Conservation (phyloP, 2,113 vertebrate species). For the Vulpes ferrilata region DNA sequence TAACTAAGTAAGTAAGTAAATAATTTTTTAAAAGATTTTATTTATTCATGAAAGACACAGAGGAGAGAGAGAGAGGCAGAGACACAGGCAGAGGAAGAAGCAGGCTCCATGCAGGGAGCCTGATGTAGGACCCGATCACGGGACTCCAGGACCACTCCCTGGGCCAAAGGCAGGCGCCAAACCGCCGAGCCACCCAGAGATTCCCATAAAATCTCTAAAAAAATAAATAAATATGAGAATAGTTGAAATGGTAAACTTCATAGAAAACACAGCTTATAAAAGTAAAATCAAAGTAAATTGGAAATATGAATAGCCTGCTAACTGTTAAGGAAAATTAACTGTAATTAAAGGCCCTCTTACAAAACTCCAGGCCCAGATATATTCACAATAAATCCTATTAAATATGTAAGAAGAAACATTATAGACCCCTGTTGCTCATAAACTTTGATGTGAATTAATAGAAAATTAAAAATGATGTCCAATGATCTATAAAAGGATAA, state of each 20-base stretch:
- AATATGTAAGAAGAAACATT: not conserved
- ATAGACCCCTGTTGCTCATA: not conserved
- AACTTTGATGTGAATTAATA: not conserved
- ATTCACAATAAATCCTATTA: not conserved
- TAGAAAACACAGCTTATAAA: not conserved
- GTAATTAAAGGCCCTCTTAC: not conserved
- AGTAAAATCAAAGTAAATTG: not conserved
- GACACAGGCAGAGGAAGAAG: no score
- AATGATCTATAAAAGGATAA: not conserved
- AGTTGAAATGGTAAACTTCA: not conserved
- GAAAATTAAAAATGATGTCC: not conserved
- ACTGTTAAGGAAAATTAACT: not conserved
- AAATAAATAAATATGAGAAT: no score
- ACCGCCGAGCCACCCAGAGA: no score
- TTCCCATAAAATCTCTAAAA: no score
- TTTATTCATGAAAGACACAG: no score
- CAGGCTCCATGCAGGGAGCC: no score
- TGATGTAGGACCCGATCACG: no score
- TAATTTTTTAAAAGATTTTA: no score
- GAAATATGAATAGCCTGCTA: not conserved
- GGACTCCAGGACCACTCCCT: no score
- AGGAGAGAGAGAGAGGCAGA: no score
- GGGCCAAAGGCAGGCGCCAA: no score
- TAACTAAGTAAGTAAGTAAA: no score
- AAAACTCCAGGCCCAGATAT: not conserved